Evolutionary conservation across 2,888 invertebrate genomes (phyloP), one percentile per base, ranked within the genome.

Genomic region (Priocnemis perturbator): DNA sequence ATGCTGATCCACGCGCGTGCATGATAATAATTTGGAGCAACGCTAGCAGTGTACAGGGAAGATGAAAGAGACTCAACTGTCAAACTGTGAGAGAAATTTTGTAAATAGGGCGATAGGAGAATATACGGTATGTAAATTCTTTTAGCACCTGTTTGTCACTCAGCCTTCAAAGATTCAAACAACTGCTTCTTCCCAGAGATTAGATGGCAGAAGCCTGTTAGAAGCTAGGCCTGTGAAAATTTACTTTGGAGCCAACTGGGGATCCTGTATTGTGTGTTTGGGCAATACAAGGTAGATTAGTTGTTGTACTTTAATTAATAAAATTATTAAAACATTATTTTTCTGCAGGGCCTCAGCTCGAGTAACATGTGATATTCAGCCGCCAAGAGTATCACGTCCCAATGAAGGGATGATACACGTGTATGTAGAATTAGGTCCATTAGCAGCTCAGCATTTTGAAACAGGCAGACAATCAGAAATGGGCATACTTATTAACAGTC

Each of bases 391-490:
- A 45, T 93, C 95, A 0, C 91, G 97, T 52, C 96, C 97, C 0
- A 96, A 95, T 86, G 98, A 98, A 89, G 98, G 98, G 0, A 92
- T 95, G 73, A 86, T 98, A 17, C 93, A 92, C 83, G 92, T 98
- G 45, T 97, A 97, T 90, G 93, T 97, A 0, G 97, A 98, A 87
- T 90, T 98, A 53, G 94, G 94, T 78, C 94, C 96, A 1, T 93
- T 97, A 93, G 97, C 96, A 0, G 94, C 95, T 0, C 94, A 95
- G 2, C 93, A 95, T 83, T 96, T 96, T 89, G 97, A 98, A 87
- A 90, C 92, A 5, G 94, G 95, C 48, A 90, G 94, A 80, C 95
- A 93, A 81, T 93, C 94, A 2, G 95, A 96, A 77, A 88, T 93
- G 55, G 91, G 91, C 0, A 93, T 97, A 9, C 93, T 94, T 81